Conservation (phyloP, 64 coral and sea anemone species). For the Dendrophyllia cribrosa region DNA sequence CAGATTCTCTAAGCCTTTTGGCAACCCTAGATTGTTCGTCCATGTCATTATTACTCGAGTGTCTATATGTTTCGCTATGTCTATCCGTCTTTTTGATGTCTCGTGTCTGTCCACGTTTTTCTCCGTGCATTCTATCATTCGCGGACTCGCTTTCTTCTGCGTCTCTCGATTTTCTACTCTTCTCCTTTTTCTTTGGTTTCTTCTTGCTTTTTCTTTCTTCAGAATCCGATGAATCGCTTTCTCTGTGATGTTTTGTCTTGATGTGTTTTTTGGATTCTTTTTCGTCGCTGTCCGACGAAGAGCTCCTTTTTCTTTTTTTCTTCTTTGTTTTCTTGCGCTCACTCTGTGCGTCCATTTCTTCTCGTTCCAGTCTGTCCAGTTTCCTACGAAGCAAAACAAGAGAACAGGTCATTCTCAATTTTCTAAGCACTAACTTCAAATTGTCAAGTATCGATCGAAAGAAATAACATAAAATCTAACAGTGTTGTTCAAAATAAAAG, state of each 20-base stretch:
- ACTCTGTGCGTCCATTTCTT: constrained; percentile 68
- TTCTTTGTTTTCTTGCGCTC: constrained; percentile 69
- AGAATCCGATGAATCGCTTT: constrained; percentile 1
- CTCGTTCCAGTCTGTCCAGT: constrained; percentile 82
- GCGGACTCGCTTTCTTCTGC: constrained; percentile 22
- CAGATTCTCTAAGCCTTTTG: background rate
- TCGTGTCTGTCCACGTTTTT: background rate
- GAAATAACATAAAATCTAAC: no score
- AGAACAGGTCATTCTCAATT: background rate
- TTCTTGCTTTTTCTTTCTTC: constrained; percentile 22
- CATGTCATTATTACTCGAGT: background rate
- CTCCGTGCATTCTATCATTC: background rate
- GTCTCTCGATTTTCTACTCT: background rate
- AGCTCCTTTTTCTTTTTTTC: constrained; percentile 56
- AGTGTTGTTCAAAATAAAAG: no score
- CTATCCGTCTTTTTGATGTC: background rate
- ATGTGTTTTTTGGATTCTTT: background rate
- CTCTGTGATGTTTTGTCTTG: background rate
- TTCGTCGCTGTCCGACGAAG: constrained; percentile 14
- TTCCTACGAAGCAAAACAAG: constrained; percentile 58
- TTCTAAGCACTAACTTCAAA: no score
- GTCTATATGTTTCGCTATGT: background rate
- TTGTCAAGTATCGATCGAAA: no score
- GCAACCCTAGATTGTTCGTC: background rate
- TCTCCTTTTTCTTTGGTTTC: constrained; percentile 21